Evolutionary conservation across 2,888 invertebrate species (phyloP).

Genomic region (Drosophila siamana): DNA sequence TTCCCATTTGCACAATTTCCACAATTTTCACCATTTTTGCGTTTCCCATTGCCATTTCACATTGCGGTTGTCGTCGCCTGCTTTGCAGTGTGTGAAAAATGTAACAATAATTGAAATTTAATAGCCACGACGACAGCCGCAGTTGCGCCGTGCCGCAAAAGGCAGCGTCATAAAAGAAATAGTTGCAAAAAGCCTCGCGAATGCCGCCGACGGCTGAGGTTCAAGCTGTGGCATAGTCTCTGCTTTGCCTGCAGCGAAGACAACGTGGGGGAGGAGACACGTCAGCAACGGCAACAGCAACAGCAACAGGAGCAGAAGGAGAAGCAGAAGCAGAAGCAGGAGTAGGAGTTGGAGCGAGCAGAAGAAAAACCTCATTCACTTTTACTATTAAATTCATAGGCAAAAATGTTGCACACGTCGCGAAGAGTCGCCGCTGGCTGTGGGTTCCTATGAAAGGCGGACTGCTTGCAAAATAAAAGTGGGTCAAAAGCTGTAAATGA

Average conservation of each 20-base stretch:
- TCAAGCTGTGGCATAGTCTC: constrained; percentile 28
- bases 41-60: constrained; percentile 54
- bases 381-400: constrained; percentile 78
- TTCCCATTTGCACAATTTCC: constrained; percentile 48
- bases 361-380: constrained; percentile 67
- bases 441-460: constrained; percentile 62
- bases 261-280: not conserved
- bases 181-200: constrained; percentile 38
- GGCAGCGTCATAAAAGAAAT: constrained; percentile 48
- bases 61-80: constrained; percentile 41
- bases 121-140: constrained; percentile 73
- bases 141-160: constrained; percentile 47
- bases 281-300: not conserved
- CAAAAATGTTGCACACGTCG: constrained; percentile 64
- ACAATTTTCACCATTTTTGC: constrained; percentile 43
- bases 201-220: constrained; percentile 19
- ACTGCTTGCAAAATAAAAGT: constrained; percentile 65
- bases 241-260: constrained; percentile 36
- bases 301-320: constrained; percentile 12
- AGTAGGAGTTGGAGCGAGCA: constrained; percentile 8
- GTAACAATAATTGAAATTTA: constrained; percentile 81
- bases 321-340: constrained; percentile 12
- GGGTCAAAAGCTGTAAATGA: constrained; percentile 80
- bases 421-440: constrained; percentile 58
- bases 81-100: constrained; percentile 70